Evolutionary conservation across 2,797 vertebrate genomes (phyloP), one percentile per base, ranked within the genome.

Genomic region (Hapalemur alaotrensis): DNA sequence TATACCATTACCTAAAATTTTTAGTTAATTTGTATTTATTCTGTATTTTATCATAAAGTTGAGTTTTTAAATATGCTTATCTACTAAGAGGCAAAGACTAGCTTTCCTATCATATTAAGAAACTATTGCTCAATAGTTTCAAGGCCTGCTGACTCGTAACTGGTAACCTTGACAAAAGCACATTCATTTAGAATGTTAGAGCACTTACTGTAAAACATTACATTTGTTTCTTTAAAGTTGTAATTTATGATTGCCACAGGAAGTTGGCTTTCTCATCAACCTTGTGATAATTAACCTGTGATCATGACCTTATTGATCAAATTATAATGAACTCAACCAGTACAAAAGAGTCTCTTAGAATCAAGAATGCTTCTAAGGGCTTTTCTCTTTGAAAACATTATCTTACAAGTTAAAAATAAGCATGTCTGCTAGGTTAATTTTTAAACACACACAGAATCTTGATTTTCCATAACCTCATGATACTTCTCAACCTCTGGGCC

Each of bases 281-380:
- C 23, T 93, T 93, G 96, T 92, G 70, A 96, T 97, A 95, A 93
- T 95, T 96, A 96, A 97, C 94, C 72, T 73, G 14, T 84, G 72
- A 87, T 65, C 83, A 67, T 84, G 86, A 92, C 70, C 65, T 91
- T 96, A 97, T 96, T 94, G 93, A 97, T 95, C 80, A 94, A 92
- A 96, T 96, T 92, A 91, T 92, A 95, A 96, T 93, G 83, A 97
- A 95, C 91, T 93, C 86, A 63, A 85, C 54, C 38, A 70, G 48
- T 65, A 63, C 73, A 90, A 96, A 93, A 96, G 46, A n/a, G 57
- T 95, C 54, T 92, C 76, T 97, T 84, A 95, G 94, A 90, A 85
- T 85, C 8, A 87, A 17, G 70, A 89, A 94, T 89, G 54, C 0
- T 87, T 54, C 73, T 92, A 54, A 38, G 57, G 85, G 84, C 30